A percentile compares a stretch with the other conserved stretches of the same genome.
Conservation (phyloP, 2,888 invertebrate genomes). For the Neoitamus cyanurus region DNA sequence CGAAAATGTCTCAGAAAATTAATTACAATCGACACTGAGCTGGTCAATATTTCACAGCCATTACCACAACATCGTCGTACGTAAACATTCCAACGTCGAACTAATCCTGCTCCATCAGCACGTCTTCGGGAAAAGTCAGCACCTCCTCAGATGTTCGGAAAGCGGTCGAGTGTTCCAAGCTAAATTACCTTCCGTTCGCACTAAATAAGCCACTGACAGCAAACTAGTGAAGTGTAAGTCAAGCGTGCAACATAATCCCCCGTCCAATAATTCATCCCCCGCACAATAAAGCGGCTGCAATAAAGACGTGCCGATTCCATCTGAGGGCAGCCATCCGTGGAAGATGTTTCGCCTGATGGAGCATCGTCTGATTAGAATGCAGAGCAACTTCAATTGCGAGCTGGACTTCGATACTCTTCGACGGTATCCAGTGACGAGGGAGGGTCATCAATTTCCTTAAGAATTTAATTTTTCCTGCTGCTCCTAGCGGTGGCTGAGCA, state of each 20-base stretch:
- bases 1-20: not conserved
- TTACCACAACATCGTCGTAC: not conserved
- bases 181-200: not conserved
- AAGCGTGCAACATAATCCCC: not conserved
- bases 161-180: not conserved
- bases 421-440: not conserved
- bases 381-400: not conserved
- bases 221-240: not conserved
- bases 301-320: not conserved
- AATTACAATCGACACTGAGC: not conserved
- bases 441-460: conserved; percentile 22
- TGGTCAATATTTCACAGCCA: not conserved
- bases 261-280: not conserved
- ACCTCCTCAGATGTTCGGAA: not conserved
- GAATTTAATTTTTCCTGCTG: conserved; percentile 38
- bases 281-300: not conserved
- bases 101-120: not conserved
- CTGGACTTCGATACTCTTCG: not conserved
- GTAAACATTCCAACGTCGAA: not conserved
- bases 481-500: not conserved
- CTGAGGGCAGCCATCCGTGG: not conserved
- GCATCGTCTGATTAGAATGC: not conserved
- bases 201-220: not conserved
- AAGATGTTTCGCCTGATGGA: not conserved
- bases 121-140: not conserved